These are phyloP conservation scores for Cinara cedri DNA, from an alignment of 2,888 invertebrate species.

Conservation along the genomic window DNA sequence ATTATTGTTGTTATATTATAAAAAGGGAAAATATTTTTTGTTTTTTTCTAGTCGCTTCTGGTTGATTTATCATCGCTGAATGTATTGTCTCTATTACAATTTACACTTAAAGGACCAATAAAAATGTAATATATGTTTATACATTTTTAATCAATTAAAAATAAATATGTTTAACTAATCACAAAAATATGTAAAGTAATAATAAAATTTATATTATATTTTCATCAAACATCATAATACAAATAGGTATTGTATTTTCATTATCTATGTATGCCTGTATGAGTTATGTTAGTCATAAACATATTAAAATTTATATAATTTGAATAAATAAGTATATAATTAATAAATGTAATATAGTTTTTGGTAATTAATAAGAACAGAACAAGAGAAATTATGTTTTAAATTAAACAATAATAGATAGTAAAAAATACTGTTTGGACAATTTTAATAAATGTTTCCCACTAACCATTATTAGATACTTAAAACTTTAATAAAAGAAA, in stretches of 20 bases:
- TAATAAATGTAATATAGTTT: too few relatives aligned
- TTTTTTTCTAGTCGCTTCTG: constrained; percentile 71
- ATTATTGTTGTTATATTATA: constrained; percentile 10
- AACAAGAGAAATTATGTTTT: too few relatives aligned
- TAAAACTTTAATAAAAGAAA: background rate
- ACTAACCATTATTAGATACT: background rate
- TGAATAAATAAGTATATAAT: too few relatives aligned
- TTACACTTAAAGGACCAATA: constrained; percentile 68
- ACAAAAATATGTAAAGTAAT: background rate
- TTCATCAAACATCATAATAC: too few relatives aligned
- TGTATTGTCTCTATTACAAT: constrained; percentile 82
- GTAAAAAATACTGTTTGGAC: constrained; percentile 11
- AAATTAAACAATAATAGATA: too few relatives aligned
- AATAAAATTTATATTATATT: background rate
- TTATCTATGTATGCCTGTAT: too few relatives aligned
- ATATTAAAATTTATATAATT: too few relatives aligned
- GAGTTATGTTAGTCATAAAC: too few relatives aligned
- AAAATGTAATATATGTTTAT: background rate
- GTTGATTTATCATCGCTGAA: constrained; percentile 87
- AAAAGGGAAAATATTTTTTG: constrained; percentile 6
- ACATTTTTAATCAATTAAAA: too few relatives aligned
- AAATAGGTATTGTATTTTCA: too few relatives aligned
- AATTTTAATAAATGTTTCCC: background rate
- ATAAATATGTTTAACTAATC: background rate
- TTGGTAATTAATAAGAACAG: too few relatives aligned